A percentile compares a stretch with the other conserved stretches of the same genome.
Evolutionary conservation across 1,140 invertebrate species (phyloP).

Genomic region (Physella acuta): DNA sequence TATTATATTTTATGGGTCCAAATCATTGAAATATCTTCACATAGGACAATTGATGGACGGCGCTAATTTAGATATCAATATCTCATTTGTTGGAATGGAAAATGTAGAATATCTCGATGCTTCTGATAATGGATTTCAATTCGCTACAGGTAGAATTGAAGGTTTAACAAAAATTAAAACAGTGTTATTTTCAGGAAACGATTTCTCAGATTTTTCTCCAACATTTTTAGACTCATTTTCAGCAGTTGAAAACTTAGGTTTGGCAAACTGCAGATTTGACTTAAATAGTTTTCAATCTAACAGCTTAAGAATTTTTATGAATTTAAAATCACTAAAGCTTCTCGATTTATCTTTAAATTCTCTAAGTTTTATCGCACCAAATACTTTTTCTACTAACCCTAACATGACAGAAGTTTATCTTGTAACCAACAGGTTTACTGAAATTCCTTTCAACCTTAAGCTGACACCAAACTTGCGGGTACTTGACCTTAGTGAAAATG

Average conservation of each 20-base stretch:
- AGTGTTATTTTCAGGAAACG: constrained; percentile 7
- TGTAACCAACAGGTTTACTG: not conserved
- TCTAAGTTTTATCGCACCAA: not conserved
- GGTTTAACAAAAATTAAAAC: not conserved
- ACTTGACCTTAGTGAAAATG: not conserved
- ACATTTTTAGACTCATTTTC: not conserved
- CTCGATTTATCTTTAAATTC: not conserved
- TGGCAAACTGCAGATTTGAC: not conserved
- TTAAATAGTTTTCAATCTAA: not conserved
- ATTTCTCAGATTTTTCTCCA: not conserved
- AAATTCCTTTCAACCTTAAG: constrained; percentile 7
- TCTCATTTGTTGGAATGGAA: no score
- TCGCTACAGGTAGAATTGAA: not conserved
- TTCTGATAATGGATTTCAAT: not conserved
- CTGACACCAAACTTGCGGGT: not conserved
- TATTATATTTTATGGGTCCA: no score
- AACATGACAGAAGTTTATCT: not conserved
- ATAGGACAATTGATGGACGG: no score
- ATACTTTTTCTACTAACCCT: not conserved
- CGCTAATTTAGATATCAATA: no score
- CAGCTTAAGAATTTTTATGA: not conserved
- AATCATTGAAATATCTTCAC: no score
- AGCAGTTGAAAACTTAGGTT: not conserved
- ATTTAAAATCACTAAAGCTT: not conserved
- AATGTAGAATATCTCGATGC: not conserved